phyloP scores from a whole-genome alignment of 1,140 invertebrate genomes.

The Panonychus citri region DNA sequence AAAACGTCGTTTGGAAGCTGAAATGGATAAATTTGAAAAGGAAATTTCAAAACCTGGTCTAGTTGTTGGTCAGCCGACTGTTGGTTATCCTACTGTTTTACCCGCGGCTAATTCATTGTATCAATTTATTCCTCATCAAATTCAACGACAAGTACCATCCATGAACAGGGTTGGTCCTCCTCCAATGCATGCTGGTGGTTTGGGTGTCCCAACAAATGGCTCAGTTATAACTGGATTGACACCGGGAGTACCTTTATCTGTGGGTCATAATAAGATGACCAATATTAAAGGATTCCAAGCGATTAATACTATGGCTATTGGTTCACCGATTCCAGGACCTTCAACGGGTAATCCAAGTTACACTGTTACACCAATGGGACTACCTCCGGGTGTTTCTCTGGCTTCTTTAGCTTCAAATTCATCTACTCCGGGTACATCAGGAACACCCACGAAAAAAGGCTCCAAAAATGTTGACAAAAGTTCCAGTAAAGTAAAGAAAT shows the following conservation, averaged over 20 bases:
- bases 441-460: slow-evolving; percentile 4
- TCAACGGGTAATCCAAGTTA: not conserved
- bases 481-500: slow-evolving; percentile 33
- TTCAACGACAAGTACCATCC: slow-evolving; percentile 14
- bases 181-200: not conserved
- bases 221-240: slow-evolving; percentile 1
- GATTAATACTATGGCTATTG: not conserved
- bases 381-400: not conserved
- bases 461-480: not conserved
- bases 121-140: slow-evolving; percentile 15
- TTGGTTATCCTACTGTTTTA: not conserved
- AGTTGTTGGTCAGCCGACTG: not conserved
- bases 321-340: not conserved
- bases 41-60: not conserved
- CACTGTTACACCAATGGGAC: slow-evolving; percentile 8
- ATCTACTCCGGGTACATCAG: not conserved
- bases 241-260: not conserved
- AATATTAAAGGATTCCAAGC: slow-evolving; percentile 4
- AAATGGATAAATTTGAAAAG: slow-evolving; percentile 9
- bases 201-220: slow-evolving; percentile 1
- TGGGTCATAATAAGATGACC: not conserved
- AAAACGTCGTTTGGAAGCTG: slow-evolving; percentile 5
- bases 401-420: not conserved
- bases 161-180: not conserved
- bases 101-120: not conserved